Conservation (phyloP, 2,888 invertebrate species). For the Philaethria dido region DNA sequence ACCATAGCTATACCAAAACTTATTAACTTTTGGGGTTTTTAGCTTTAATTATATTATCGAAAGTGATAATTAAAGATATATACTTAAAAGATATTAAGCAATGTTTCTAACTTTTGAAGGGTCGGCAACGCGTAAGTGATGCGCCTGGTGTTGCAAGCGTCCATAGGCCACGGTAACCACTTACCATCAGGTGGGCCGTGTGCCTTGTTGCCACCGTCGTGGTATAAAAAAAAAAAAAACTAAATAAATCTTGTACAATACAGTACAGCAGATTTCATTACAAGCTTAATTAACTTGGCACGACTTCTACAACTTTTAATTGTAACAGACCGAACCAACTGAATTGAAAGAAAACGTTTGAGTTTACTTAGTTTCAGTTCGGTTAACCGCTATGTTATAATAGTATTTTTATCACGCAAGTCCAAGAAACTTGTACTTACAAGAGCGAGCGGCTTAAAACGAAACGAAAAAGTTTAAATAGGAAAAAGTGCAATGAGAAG, state of each 20-base stretch:
- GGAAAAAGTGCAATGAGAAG: slow-evolving; percentile 75
- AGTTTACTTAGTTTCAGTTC: slow-evolving; percentile 38
- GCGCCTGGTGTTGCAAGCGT: no score
- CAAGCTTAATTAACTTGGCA: slow-evolving; percentile 36
- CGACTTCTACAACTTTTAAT: slow-evolving; percentile 33
- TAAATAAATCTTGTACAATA: not conserved
- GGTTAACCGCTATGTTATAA: slow-evolving; percentile 45
- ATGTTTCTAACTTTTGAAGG: no score
- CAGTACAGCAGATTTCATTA: slow-evolving; percentile 21
- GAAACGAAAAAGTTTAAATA: slow-evolving; percentile 81
- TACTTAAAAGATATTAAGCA: no score
- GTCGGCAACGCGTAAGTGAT: no score
- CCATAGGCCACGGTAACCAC: no score
- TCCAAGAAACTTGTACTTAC: slow-evolving; percentile 53
- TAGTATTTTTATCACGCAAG: slow-evolving; percentile 50
- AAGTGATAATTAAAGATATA: no score
- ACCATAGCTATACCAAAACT: no score
- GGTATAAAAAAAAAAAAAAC: no score
- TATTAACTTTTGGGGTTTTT: no score
- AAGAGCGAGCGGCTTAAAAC: slow-evolving; percentile 63
- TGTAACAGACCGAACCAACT: slow-evolving; percentile 31
- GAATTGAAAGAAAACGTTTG: slow-evolving; percentile 43
- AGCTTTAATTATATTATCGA: no score
- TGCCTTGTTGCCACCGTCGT: no score
- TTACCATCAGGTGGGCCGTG: no score